Evolutionary conservation across 2,888 invertebrate species (phyloP).

Genomic region (Erpobdella octoculata): DNA sequence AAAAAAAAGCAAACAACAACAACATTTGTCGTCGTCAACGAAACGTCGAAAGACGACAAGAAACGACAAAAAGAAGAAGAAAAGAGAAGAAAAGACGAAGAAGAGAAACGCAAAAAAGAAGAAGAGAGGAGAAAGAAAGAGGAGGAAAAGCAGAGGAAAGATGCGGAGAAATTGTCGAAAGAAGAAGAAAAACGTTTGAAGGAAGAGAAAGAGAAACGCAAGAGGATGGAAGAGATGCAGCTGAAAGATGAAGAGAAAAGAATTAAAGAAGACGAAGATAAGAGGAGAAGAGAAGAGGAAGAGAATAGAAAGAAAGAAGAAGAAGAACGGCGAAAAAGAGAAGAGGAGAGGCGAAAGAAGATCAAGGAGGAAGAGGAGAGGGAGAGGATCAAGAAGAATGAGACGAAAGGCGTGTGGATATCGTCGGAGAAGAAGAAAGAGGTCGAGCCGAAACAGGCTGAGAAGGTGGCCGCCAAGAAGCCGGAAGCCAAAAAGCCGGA

Average conservation of each 20-base stretch:
- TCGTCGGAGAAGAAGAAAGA: not conserved
- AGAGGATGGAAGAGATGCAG: not conserved
- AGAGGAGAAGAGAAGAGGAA: not conserved
- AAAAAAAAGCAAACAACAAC: not conserved
- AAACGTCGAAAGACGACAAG: not conserved
- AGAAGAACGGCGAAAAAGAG: not conserved
- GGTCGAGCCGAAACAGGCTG: not conserved
- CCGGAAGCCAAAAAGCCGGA: not conserved
- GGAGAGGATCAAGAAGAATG: not conserved
- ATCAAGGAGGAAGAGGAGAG: not conserved
- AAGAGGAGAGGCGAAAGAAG: not conserved
- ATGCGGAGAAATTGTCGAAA: not conserved
- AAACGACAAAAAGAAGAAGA: not conserved
- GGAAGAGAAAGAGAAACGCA: not conserved
- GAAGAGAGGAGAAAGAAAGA: not conserved
- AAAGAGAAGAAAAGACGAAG: not conserved
- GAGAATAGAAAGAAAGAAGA: not conserved
- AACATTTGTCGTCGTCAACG: not conserved
- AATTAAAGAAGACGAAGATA: constrained; percentile 7
- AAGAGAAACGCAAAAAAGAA: not conserved
- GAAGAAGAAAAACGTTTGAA: not conserved
- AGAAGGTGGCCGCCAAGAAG: no score
- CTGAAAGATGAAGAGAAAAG: constrained; percentile 3
- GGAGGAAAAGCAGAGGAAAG: not conserved
- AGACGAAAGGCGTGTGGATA: not conserved